These are phyloP conservation scores for Hydrotaea cyrtoneurina DNA, from an alignment of 2,888 invertebrate species.

Conservation along the genomic window DNA sequence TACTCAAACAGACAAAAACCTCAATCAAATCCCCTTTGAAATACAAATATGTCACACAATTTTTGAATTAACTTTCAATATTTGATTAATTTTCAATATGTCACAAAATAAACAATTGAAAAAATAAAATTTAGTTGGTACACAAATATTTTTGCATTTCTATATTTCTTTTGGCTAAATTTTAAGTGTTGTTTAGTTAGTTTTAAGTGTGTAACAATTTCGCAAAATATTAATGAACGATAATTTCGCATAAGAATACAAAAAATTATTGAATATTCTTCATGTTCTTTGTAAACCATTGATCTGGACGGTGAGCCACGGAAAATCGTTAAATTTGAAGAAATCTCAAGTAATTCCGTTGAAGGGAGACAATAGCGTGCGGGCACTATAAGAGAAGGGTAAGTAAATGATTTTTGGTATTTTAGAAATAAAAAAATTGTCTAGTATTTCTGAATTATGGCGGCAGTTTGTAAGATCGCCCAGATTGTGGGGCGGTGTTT, in stretches of 20 bases:
- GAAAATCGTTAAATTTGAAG: neutral
- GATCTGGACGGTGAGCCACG: neutral
- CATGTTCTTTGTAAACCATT: conserved; percentile 43
- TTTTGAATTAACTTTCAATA: neutral
- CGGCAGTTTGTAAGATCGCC: too few species aligned
- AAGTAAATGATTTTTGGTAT: neutral
- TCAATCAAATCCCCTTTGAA: too few species aligned
- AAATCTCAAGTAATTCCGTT: neutral
- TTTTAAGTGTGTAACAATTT: neutral
- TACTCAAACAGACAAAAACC: too few species aligned
- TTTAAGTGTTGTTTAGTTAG: neutral
- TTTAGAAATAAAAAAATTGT: too few species aligned
- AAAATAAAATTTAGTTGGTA: neutral
- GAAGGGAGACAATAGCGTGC: neutral
- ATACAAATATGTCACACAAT: neutral
- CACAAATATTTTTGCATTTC: neutral
- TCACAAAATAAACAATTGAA: neutral
- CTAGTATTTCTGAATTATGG: too few species aligned
- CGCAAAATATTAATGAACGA: neutral
- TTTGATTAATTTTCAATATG: neutral
- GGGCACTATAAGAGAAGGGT: neutral
- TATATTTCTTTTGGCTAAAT: neutral
- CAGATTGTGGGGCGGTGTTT: too few species aligned
- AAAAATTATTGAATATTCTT: conserved; percentile 14
- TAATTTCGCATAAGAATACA: neutral